Percentiles rank a stretch among this genome's conserved stretches.
These are phyloP conservation scores for Elymnias hypermnestra DNA, from an alignment of 1,140 invertebrate genomes.

Conservation along the genomic window DNA sequence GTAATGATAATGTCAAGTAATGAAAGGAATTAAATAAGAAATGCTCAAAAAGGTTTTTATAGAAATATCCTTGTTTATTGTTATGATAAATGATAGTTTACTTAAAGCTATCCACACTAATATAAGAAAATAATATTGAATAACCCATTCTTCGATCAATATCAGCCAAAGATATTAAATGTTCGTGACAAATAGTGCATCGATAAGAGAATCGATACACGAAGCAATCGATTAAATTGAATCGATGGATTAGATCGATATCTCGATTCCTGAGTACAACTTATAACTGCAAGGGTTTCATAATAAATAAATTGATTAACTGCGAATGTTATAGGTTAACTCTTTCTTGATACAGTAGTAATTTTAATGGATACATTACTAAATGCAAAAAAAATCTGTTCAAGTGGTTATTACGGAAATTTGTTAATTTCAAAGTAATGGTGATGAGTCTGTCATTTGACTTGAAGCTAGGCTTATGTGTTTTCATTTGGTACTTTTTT, in stretches of 20 bases:
- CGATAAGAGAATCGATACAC: constrained; percentile 58
- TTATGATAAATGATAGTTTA: no score
- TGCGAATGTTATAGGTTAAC: not conserved
- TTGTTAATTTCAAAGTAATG: no score
- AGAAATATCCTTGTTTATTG: no score
- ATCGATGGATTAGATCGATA: constrained; percentile 64
- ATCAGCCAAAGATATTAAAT: constrained; percentile 24
- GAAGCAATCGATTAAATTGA: constrained; percentile 51
- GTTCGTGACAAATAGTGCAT: constrained; percentile 58
- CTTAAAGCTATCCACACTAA: no score
- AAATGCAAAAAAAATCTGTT: no score
- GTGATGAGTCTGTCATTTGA: no score
- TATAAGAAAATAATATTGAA: constrained; percentile 8
- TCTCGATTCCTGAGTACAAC: constrained; percentile 33
- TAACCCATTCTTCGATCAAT: constrained; percentile 13
- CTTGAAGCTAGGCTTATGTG: no score
- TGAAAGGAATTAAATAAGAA: no score
- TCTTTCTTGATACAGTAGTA: not conserved
- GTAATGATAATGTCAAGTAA: no score
- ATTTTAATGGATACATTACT: not conserved
- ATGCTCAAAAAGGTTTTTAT: no score
- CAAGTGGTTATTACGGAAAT: no score
- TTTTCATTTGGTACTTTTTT: no score
- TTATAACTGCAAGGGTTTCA: constrained; percentile 18
- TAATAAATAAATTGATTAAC: not conserved